Conservation (phyloP, 1,140 invertebrate species). For the Chironomus striatipennis region DNA sequence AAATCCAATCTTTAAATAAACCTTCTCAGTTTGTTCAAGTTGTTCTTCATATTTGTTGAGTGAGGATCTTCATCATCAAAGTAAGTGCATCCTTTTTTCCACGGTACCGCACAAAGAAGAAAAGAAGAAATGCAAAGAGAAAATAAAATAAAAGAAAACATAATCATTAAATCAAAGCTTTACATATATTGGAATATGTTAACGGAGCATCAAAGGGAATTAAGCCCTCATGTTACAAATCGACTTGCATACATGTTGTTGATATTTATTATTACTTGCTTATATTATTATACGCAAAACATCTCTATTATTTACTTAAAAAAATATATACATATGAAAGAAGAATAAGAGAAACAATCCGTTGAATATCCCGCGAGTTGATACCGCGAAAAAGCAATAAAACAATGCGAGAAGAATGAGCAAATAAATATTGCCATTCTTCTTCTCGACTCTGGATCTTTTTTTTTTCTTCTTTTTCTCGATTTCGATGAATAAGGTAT, state of each 20-base stretch:
- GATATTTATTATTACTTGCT: slow-evolving; percentile 3
- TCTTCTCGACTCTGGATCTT: background rate
- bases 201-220: slow-evolving; percentile 11
- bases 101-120: slow-evolving; percentile 6
- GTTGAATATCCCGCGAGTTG: background rate
- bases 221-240: slow-evolving; percentile 8
- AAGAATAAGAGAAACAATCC: background rate
- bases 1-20: slow-evolving; percentile 1
- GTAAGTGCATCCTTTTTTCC: slow-evolving; percentile 12
- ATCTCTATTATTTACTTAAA: slow-evolving; percentile 2
- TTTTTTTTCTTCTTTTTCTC: background rate
- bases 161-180: slow-evolving; percentile 8
- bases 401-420: slow-evolving; percentile 12
- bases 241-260: slow-evolving; percentile 12
- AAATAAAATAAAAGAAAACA: background rate
- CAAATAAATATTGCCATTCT: slow-evolving; percentile 14
- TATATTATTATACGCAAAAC: background rate
- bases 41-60: background rate
- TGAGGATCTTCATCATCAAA: slow-evolving; percentile 6
- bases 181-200: slow-evolving; percentile 14
- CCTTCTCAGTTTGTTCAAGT: background rate
- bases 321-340: background rate
- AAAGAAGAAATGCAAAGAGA: background rate
- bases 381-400: slow-evolving; percentile 12
- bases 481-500: background rate